Evolutionary conservation across 1,140 invertebrate genomes (phyloP).

Genomic region (Brachionus calyciflorus): DNA sequence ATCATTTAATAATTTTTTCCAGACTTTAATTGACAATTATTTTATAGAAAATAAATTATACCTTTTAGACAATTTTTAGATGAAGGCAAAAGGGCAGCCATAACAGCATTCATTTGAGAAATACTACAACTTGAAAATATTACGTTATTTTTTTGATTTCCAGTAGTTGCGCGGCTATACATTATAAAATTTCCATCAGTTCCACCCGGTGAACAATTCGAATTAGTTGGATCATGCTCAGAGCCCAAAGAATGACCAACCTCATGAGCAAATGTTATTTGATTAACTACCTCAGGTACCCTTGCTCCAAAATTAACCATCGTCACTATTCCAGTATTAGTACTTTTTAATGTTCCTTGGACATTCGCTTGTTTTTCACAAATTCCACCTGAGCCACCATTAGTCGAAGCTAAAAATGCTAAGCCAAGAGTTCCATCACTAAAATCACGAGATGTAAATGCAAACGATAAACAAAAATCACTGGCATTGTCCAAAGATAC

Average conservation of each 20-base stretch:
- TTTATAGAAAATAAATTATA: background rate
- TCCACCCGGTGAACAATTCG: background rate
- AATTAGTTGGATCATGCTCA: constrained; percentile 54
- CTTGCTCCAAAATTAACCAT: constrained; percentile 98
- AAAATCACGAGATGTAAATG: constrained; percentile 97
- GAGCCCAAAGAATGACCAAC: constrained; percentile 99
- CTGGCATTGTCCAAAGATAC: constrained; percentile 87
- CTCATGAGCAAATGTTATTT: constrained; percentile 94
- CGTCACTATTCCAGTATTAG: constrained; percentile 98
- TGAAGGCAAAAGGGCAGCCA: constrained; percentile 62
- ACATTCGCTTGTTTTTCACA: constrained; percentile 73
- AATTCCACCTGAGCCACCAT: constrained; percentile 72
- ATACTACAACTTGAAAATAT: constrained; percentile 79
- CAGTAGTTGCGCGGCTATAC: constrained; percentile 91
- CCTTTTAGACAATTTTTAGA: constrained; percentile 13
- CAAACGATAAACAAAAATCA: constrained; percentile 94
- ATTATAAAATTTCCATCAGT: constrained; percentile 64
- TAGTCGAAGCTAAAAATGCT: constrained; percentile 79
- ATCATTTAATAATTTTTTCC: no score
- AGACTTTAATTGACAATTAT: no score
- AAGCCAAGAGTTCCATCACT: constrained; percentile 89
- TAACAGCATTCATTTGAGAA: constrained; percentile 66
- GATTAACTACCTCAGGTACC: constrained; percentile 92
- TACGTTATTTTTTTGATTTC: constrained; percentile 87
- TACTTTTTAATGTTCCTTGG: constrained; percentile 63